Evolutionary conservation across 2,888 invertebrate species (phyloP).

Genomic region (Patella depressa): DNA sequence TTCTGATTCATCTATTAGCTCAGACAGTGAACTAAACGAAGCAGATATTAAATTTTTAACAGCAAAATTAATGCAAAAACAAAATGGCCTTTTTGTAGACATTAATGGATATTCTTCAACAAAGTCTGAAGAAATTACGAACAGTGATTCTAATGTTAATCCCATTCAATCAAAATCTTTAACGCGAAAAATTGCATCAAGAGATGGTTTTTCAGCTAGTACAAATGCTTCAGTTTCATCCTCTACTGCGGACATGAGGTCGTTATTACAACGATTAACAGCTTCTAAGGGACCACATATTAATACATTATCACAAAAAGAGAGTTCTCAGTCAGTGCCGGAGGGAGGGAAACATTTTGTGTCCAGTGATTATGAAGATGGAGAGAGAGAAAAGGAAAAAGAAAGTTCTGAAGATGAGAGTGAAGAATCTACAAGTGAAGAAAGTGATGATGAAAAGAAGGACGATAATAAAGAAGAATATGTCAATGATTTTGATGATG

Average conservation of each 20-base stretch:
- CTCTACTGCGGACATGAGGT: slow-evolving; percentile 31
- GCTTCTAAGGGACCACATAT: slow-evolving; percentile 23
- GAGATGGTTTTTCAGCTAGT: neutral
- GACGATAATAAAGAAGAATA: slow-evolving; percentile 33
- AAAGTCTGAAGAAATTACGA: too few species aligned
- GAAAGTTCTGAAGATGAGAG: slow-evolving; percentile 25
- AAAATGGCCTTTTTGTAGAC: neutral
- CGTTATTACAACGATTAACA: slow-evolving; percentile 33
- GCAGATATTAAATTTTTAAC: neutral
- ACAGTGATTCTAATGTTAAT: neutral
- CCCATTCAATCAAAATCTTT: slow-evolving; percentile 32
- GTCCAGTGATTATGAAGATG: slow-evolving; percentile 23
- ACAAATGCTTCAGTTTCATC: slow-evolving; percentile 16
- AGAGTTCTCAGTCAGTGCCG: neutral
- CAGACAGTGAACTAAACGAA: slow-evolving; percentile 6
- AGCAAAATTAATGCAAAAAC: neutral
- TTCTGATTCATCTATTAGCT: slow-evolving; percentile 10
- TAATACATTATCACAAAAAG: neutral
- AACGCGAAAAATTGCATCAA: slow-evolving; percentile 38
- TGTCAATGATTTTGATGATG: slow-evolving; percentile 53
- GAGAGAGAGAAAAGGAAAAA: slow-evolving; percentile 18
- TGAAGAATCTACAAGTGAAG: slow-evolving; percentile 29
- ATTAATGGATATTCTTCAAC: neutral
- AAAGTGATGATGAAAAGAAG: slow-evolving; percentile 34
- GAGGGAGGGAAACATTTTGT: slow-evolving; percentile 27